Base-by-base conservation (phyloP, 2,797 vertebrate species). In the Pitangus sulphuratus region DNA sequence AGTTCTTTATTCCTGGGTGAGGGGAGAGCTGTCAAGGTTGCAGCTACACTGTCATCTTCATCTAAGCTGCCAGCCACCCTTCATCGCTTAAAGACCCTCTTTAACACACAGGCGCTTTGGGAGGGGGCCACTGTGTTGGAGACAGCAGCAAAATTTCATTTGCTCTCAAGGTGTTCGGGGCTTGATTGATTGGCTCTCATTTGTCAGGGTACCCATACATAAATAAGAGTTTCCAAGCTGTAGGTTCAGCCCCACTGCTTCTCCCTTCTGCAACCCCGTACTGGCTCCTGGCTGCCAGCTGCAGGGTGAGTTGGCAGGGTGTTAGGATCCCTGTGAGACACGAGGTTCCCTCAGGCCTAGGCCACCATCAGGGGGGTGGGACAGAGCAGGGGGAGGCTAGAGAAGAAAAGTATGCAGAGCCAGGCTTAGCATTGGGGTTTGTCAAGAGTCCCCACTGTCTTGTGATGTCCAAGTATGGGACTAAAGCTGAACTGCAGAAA, bases 41-140 rank as follows among this genome's bases (percentile, higher is more conserved):
- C 90, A 91, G 91, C 93, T 95, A 84, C 82, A 91, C 86, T 97
- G 95, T 97, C 97, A 94, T 96, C 97, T 97, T 97, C 92, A 96
- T 97, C 94, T 54, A 85, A 89, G 72, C 81, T 87, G 89, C 90
- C 93, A 93, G 95, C 89, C 93, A 89, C 93, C 95, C 88, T 88
- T 96, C 71, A 26, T 15, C 4, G 4, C 91, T 95, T 97, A 57
- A 94, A 94, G 85, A 95, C 89, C 53, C 71, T 84, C 84, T 97
- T 88, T 90, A 95, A 93, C 68, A 89, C 51, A 9, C 9, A 2
- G 3, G 2, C 1, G 5, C 75, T 77, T 60, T 64, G 68, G 75
- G 89, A 89, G 74, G 62, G 35, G 75, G 64, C 53, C 78, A 48
- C 57, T 0, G 1, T 3, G 9, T 31, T 58, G 76, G 69, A 58